phyloP scores from a whole-genome alignment of 2,888 invertebrate genomes.

The Axea sp. region DNA sequence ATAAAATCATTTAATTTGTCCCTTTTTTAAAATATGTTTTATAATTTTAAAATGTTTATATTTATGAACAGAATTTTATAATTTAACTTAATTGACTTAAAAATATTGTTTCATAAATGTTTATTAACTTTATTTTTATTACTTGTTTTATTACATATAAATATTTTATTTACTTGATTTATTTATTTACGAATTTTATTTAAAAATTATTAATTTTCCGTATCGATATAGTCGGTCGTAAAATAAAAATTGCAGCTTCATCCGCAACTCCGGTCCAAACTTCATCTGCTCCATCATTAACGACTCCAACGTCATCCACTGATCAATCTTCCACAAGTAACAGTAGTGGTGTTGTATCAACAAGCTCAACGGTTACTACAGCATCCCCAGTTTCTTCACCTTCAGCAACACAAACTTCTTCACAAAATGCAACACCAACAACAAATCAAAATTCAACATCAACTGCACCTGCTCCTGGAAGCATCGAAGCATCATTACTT shows the following conservation, averaged over 20 bases:
- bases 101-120: too few relatives aligned
- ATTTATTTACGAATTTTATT: slow-evolving; percentile 21
- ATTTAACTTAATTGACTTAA: too few relatives aligned
- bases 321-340: slow-evolving; percentile 44
- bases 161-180: too few relatives aligned
- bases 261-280: slow-evolving; percentile 47
- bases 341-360: slow-evolving; percentile 24
- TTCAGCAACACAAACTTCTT: slow-evolving; percentile 62
- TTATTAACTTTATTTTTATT: background rate
- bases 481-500: slow-evolving; percentile 86
- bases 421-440: slow-evolving; percentile 25
- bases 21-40: too few relatives aligned
- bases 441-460: slow-evolving; percentile 28
- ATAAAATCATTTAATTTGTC: too few relatives aligned
- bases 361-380: slow-evolving; percentile 61
- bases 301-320: slow-evolving; percentile 61
- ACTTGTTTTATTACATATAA: too few relatives aligned
- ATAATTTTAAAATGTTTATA: too few relatives aligned
- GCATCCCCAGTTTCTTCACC: slow-evolving; percentile 63
- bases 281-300: slow-evolving; percentile 61
- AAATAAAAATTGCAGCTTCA: slow-evolving; percentile 52
- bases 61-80: too few relatives aligned
- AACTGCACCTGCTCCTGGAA: slow-evolving; percentile 77
- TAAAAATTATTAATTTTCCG: slow-evolving; percentile 19
- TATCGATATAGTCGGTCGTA: slow-evolving; percentile 49